These are phyloP conservation scores for Drosophila aldrichi DNA, from an alignment of 2,888 invertebrate genomes.

Conservation along the genomic window DNA sequence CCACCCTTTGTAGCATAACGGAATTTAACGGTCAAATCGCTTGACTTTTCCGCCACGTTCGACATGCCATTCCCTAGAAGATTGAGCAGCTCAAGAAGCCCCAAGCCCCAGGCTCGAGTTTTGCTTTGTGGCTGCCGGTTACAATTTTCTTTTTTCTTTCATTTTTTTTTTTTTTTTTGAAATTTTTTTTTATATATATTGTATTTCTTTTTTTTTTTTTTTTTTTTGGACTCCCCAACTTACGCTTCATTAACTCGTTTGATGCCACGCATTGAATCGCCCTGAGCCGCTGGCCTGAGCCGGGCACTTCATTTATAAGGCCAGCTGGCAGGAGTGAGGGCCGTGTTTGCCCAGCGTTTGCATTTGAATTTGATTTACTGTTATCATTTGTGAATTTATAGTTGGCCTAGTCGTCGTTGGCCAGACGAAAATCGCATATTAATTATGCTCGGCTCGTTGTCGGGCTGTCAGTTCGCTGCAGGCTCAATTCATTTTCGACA, in stretches of 20 bases:
- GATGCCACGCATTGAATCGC: conserved; percentile 46
- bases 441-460: conserved; percentile 64
- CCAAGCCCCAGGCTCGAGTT: conserved; percentile 18
- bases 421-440: conserved; percentile 70
- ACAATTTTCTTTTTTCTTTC: conserved; percentile 1
- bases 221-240: conserved; percentile 13
- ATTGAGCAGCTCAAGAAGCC: conserved; percentile 9
- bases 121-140: conserved; percentile 18
- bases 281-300: conserved; percentile 3
- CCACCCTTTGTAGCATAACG: conserved; percentile 33
- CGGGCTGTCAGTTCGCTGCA: conserved; percentile 51
- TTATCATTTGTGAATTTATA: conserved; percentile 73
- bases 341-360: conserved; percentile 3
- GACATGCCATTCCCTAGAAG: conserved; percentile 28
- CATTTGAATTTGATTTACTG: conserved; percentile 71
- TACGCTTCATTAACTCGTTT: conserved; percentile 76
- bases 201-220: neutral
- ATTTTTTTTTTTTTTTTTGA: neutral
- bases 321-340: conserved; percentile 12
- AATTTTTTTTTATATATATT: neutral
- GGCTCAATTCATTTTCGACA: conserved; percentile 55
- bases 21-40: conserved; percentile 76
- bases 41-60: conserved; percentile 66
- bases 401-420: conserved; percentile 33
- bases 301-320: conserved; percentile 53